phyloP scores from a whole-genome alignment of 2,797 vertebrate genomes.

The Poecilia gillii region DNA sequence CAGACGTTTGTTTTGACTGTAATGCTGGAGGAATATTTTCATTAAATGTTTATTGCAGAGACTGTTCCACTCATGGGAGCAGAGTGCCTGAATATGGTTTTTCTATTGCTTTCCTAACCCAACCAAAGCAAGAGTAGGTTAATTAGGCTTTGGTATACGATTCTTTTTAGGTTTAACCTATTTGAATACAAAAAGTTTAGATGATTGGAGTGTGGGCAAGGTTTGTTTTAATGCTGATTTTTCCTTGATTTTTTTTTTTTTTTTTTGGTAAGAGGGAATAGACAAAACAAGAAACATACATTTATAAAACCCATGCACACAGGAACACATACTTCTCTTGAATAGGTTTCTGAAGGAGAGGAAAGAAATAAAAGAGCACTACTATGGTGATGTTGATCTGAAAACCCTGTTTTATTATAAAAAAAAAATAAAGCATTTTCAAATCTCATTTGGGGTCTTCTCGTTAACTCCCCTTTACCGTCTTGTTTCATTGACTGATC shows the following conservation, averaged over 20 bases:
- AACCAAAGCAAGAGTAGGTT: slow-evolving; percentile 55
- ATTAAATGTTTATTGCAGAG: slow-evolving; percentile 71
- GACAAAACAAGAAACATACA: slow-evolving; percentile 24
- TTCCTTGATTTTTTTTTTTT: slow-evolving; percentile 10
- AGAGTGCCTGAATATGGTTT: slow-evolving; percentile 51
- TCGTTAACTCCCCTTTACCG: slow-evolving; percentile 46
- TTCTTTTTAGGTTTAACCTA: slow-evolving; percentile 42
- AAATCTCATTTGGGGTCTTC: slow-evolving; percentile 65
- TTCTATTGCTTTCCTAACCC: slow-evolving; percentile 72
- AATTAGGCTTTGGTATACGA: slow-evolving; percentile 54
- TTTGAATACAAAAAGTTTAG: slow-evolving; percentile 35
- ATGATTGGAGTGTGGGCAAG: slow-evolving; percentile 26
- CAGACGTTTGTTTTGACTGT: slow-evolving; percentile 65
- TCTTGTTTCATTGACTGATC: slow-evolving; percentile 22
- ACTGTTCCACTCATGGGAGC: slow-evolving; percentile 23
- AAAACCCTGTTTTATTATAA: slow-evolving; percentile 81
- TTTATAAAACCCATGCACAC: slow-evolving; percentile 33
- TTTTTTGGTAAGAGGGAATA: slow-evolving; percentile 29
- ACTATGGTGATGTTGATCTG: slow-evolving; percentile 74
- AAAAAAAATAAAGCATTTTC: slow-evolving; percentile 80
- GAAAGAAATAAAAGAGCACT: slow-evolving; percentile 71
- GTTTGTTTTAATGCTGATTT: slow-evolving; percentile 38
- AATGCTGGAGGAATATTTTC: slow-evolving; percentile 46
- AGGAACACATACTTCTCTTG: slow-evolving; percentile 32
- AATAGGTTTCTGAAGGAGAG: slow-evolving; percentile 48